These are phyloP conservation scores for Diprion similis DNA, from an alignment of 1,140 invertebrate genomes.

Conservation along the genomic window DNA sequence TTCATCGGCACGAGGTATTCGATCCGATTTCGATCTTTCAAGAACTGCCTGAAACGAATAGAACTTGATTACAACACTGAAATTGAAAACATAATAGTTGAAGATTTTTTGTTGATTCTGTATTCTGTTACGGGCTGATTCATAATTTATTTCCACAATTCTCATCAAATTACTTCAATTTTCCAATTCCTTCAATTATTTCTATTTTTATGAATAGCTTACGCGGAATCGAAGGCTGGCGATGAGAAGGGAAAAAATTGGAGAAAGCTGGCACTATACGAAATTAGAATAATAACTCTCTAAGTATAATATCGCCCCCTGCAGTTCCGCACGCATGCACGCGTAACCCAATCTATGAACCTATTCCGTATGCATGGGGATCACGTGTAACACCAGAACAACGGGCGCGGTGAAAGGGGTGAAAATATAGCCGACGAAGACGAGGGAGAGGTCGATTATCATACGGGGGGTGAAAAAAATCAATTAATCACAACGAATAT, in stretches of 20 bases:
- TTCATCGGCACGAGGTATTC: slow-evolving; percentile 81
- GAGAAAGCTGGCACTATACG: background rate
- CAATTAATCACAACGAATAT: background rate
- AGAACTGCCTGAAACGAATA: slow-evolving; percentile 67
- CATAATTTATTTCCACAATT: slow-evolving; percentile 8
- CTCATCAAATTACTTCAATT: slow-evolving; percentile 20
- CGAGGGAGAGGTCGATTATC: background rate
- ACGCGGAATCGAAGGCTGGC: background rate
- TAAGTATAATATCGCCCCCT: background rate
- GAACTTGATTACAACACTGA: slow-evolving; percentile 19
- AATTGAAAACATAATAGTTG: slow-evolving; percentile 8
- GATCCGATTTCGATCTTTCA: slow-evolving; percentile 83
- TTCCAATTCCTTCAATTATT: background rate
- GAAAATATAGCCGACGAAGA: background rate
- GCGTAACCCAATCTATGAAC: background rate
- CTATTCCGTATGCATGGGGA: background rate
- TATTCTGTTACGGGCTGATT: background rate
- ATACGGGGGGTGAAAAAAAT: background rate
- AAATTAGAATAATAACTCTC: too few species aligned
- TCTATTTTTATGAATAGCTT: background rate
- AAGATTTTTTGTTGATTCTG: background rate
- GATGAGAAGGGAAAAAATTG: background rate
- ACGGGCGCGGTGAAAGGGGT: background rate
- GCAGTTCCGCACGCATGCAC: background rate
- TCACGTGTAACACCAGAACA: background rate